Conservation (phyloP, 1,140 invertebrate species). For the Drosophila equinoxialis region DNA sequence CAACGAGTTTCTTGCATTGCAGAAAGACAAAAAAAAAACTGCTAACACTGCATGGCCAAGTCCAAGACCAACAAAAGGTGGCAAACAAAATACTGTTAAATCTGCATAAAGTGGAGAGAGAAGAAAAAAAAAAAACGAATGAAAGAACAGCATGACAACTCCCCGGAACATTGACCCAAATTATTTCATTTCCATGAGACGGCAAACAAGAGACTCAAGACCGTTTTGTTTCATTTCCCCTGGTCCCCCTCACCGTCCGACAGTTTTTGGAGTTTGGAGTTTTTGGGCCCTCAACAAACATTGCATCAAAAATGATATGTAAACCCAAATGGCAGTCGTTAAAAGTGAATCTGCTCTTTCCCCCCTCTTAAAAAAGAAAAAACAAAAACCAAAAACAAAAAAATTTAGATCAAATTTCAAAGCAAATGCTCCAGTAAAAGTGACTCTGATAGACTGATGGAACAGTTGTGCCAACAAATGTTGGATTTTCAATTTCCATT, state of each 20-base stretch:
- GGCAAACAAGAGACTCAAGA: slow-evolving; percentile 42
- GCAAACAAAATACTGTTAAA: slow-evolving; percentile 66
- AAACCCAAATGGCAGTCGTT: slow-evolving; percentile 37
- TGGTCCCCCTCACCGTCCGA: too few species aligned
- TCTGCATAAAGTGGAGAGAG: slow-evolving; percentile 64
- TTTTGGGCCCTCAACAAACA: slow-evolving; percentile 57
- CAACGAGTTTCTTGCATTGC: slow-evolving; percentile 57
- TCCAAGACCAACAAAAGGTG: slow-evolving; percentile 70
- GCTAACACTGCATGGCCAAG: slow-evolving; percentile 72
- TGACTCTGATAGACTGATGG: slow-evolving; percentile 34
- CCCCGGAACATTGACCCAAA: slow-evolving; percentile 70
- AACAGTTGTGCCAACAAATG: slow-evolving; percentile 81
- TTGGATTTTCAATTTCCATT: slow-evolving; percentile 48
- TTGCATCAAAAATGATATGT: slow-evolving; percentile 55
- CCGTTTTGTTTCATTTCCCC: slow-evolving; percentile 30
- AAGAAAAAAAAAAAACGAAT: slow-evolving; percentile 13
- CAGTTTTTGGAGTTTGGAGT: slow-evolving; percentile 17
- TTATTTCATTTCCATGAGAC: slow-evolving; percentile 32
- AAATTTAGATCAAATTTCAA: slow-evolving; percentile 68
- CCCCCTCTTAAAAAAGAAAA: slow-evolving; percentile 14
- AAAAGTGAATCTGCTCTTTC: slow-evolving; percentile 63
- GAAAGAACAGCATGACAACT: slow-evolving; percentile 1
- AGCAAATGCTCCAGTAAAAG: slow-evolving; percentile 55
- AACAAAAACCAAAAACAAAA: slow-evolving; percentile 12
- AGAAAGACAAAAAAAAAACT: slow-evolving; percentile 44